phyloP scores from a whole-genome alignment of 2,113 vertebrate genomes.

The Caranx melampygus region DNA sequence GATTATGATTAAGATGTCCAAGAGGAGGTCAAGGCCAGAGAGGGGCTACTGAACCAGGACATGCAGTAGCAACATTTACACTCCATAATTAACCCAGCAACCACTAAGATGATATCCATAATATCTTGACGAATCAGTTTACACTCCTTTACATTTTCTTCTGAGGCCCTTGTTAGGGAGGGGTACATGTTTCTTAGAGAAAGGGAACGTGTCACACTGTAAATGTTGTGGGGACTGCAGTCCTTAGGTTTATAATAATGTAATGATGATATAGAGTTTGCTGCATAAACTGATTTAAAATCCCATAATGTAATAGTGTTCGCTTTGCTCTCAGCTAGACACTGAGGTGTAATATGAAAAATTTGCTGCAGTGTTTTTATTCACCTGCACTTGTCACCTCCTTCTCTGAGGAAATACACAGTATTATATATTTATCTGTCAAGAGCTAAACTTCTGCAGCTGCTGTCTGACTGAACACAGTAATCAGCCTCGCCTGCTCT shows the following conservation, averaged over 20 bases:
- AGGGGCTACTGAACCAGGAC: neutral
- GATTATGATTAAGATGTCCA: neutral
- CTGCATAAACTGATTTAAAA: neutral
- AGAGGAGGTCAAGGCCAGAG: no score
- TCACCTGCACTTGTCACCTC: neutral
- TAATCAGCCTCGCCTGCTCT: neutral
- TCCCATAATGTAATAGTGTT: neutral
- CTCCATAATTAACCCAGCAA: neutral
- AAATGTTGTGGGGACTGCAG: neutral
- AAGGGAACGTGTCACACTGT: no score
- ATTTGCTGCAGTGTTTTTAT: neutral
- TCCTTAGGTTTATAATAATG: neutral
- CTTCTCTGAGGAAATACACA: neutral
- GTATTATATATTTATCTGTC: no score
- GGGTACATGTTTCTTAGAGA: neutral
- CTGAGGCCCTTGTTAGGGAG: neutral
- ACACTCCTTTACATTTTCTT: neutral
- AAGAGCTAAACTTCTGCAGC: neutral
- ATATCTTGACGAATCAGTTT: neutral
- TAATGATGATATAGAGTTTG: neutral
- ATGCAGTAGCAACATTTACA: neutral
- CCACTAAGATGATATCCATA: neutral
- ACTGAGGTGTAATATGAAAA: neutral
- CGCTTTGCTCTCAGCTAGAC: no score
- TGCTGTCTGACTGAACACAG: neutral